Evolutionary conservation across 1,140 invertebrate genomes (phyloP), one percentile per base, ranked within the genome.

Genomic region (Atta texana): DNA sequence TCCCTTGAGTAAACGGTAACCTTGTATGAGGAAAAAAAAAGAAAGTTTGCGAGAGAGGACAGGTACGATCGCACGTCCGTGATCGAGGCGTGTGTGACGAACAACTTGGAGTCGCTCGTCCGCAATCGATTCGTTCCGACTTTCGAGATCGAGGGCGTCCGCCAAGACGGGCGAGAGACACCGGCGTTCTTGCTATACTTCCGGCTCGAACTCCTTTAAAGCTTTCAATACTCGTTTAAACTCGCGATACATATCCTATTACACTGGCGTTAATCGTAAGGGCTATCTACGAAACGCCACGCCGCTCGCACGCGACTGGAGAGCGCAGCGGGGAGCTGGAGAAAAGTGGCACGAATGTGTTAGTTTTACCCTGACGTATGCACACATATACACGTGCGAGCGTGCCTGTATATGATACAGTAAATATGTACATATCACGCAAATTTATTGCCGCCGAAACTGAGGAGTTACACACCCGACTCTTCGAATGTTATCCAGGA

Each of bases 341-440:
- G 16, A 14, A 31, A n/a, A 63, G 51, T 77, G 75, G 82, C 82
- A 90, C 85, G 74, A 86, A 87, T 75, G 88, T 39, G 21, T 90
- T 89, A 84, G 59, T 81, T 89, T 44, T 90, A 90, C 89, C 89
- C 89, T 90, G 89, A 89, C 88, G 81, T 88, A 88, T 82, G 86
- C 88, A 85, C 76, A 89, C 81, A 86, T 89, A 84, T 90, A 87
- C 88, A 74, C 88, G 76, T 90, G 86, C 80, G 72, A 90, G 86
- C 86, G 24, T 85, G 63, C 69, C 24, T 24, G 80, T 81, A 84
- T 90, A 84, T 85, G 63, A 88, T 85, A 90, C 76, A 88, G 57
- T 90, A 89, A 61, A 84, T 90, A 87, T 81, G 89, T 89, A 87
- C 75, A 90, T 49, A 82, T 88, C 81, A 76, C 86, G 86, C 61